Percentiles rank a stretch among this genome's conserved stretches.
These are phyloP conservation scores for Turritopsis dohrnii DNA, from an alignment of 30 jellyfish, hydroid and myxozoan genomes.

Conservation along the genomic window DNA sequence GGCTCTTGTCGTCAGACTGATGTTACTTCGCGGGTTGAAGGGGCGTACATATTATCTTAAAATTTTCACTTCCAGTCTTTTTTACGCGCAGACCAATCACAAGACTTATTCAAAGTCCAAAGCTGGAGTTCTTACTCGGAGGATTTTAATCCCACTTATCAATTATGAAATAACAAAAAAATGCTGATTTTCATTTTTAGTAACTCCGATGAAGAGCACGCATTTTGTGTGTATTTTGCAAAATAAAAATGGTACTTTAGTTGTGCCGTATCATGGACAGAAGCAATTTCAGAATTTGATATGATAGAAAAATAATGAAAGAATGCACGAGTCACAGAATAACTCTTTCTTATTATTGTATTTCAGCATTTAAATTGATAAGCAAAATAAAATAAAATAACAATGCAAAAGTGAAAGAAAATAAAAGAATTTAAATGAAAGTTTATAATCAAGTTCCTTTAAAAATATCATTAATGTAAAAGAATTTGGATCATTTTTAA, in stretches of 20 bases:
- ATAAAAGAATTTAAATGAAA: no score
- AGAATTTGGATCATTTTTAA: no score
- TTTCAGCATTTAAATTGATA: no score
- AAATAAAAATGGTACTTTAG: background rate
- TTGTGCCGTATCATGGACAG: background rate
- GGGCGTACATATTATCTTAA: conserved; percentile 3
- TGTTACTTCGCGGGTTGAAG: conserved; percentile 17
- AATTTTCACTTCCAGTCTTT: background rate
- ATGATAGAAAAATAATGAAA: no score
- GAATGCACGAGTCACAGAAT: no score
- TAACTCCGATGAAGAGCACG: background rate
- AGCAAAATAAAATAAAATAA: no score
- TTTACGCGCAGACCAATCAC: background rate
- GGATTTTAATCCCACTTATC: background rate
- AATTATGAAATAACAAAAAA: background rate
- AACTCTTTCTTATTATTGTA: no score
- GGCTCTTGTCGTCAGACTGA: background rate
- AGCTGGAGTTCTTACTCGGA: background rate
- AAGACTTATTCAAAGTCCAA: background rate
- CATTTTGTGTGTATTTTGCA: background rate
- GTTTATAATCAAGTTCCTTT: no score
- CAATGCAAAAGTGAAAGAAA: no score
- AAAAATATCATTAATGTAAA: no score
- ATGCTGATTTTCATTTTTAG: background rate
- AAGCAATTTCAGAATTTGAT: no score